Conservation (phyloP, 1,140 invertebrate species). For the Cryptotermes secundus region DNA sequence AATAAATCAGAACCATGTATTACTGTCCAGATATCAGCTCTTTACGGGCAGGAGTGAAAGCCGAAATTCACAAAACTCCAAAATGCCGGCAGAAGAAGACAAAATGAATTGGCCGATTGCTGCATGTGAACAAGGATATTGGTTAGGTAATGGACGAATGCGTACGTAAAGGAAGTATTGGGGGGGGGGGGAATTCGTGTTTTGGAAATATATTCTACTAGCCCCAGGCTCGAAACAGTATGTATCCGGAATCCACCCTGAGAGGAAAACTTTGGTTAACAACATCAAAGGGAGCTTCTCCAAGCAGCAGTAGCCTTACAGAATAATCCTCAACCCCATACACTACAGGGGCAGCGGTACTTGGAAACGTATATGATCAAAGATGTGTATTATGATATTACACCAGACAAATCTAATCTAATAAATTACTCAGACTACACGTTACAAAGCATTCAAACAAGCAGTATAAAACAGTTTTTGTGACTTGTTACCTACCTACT, state of each 20-base stretch:
- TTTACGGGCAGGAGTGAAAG: neutral
- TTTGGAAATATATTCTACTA: neutral
- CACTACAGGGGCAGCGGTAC: too few relatives aligned
- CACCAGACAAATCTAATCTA: neutral
- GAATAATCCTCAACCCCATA: neutral
- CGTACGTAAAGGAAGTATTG: neutral
- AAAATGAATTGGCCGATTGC: neutral
- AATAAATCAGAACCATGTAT: too few relatives aligned
- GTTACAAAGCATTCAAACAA: neutral
- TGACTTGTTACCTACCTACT: too few relatives aligned
- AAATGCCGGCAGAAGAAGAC: neutral
- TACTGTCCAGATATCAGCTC: neutral
- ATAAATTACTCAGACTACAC: neutral
- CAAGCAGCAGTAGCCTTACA: neutral
- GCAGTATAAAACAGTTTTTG: neutral
- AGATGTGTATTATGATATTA: conserved; percentile 9
- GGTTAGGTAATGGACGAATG: neutral
- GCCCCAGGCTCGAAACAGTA: neutral
- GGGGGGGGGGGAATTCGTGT: neutral
- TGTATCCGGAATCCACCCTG: neutral
- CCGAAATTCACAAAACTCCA: neutral
- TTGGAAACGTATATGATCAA: neutral
- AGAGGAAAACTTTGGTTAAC: conserved; percentile 13
- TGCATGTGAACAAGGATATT: neutral
- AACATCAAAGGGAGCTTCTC: neutral